Conservation (phyloP, 2,113 vertebrate species). For the Coptodon rendalli region DNA sequence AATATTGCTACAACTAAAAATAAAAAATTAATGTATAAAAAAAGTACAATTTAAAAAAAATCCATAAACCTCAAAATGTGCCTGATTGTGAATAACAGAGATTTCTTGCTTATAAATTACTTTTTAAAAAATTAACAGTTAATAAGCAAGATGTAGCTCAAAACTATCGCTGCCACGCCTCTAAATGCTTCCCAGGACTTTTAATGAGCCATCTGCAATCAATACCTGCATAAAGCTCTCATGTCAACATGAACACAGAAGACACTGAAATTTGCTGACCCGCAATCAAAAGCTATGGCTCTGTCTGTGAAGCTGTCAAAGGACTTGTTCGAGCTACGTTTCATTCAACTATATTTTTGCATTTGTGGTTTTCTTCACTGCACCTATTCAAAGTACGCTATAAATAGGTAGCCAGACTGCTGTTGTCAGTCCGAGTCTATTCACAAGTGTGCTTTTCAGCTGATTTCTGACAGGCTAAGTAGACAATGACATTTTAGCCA, state of each 20-base stretch:
- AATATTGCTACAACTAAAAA: not conserved
- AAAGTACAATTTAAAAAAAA: not conserved
- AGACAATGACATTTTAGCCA: not conserved
- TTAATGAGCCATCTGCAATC: not conserved
- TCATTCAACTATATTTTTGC: not conserved
- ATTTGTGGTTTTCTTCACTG: slow-evolving; percentile 1
- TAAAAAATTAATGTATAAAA: not conserved
- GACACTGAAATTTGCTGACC: not conserved
- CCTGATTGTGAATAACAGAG: not conserved
- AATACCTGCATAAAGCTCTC: not conserved
- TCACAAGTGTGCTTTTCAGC: not conserved
- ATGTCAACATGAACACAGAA: not conserved
- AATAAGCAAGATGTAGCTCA: not conserved
- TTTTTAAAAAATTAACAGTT: not conserved
- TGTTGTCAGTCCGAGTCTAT: not conserved
- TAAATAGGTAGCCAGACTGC: slow-evolving; percentile 7
- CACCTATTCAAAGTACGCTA: not conserved
- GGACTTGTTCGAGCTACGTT: not conserved
- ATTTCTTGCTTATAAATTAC: not conserved
- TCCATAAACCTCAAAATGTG: not conserved
- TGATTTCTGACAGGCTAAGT: not conserved
- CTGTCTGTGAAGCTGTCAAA: not conserved
- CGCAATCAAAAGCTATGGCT: not conserved
- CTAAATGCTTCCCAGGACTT: not conserved
- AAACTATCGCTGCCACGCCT: not conserved